Evolutionary conservation across 37 sponge, comb jelly and placozoan genomes (phyloP), one percentile per base, ranked within the genome.

Genomic region (Dysidea cf. avara): DNA sequence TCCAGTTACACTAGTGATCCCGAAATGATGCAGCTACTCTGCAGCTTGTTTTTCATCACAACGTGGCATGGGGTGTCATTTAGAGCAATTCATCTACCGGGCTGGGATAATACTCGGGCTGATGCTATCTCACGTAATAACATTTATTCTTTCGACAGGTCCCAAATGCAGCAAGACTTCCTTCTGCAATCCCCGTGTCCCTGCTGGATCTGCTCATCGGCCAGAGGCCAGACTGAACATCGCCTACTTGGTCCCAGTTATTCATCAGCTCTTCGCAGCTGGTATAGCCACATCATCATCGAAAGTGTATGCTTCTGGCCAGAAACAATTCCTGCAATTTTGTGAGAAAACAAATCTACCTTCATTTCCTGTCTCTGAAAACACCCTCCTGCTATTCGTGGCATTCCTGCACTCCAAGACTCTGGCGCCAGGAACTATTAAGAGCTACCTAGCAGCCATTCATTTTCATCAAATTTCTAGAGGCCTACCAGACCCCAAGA

Each of bases 111-210:
- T 32, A 26, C 21, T 7, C 13, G 17, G 21, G 79, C 79, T 20
- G 80, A 79, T 47, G 71, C 70, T 49, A 79, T 79, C n/a, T 79
- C 80, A 28, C 53, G 80, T 16, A 53, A 79, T 57, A 61, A 61
- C n/a, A n/a, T n/a, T n/a, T 14, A 17, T n/a, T 18, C 1, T 68
- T 9, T 2, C 29, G 6, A 31, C 69, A 1, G 29, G 1, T 2
- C 46, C 49, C 53, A 2, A 52, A 1, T 16, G 53, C 1, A 53
- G 69, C 31, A 32, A 7, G 7, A 25, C 29, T 34, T 66, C 47
- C 39, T 17, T 3, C 67, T 24, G 2, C 47, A 2, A n/a, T 39
- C 11, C 7, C 1, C 11, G 3, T 2, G 3, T 11, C 14, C 3
- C 31, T 48, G 2, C 50, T 68, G 53, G 53, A 30, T 20, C 5